Evolutionary conservation across 2,113 vertebrate genomes (phyloP), one percentile per base, ranked within the genome.

Genomic region (Erpornis zantholeuca): DNA sequence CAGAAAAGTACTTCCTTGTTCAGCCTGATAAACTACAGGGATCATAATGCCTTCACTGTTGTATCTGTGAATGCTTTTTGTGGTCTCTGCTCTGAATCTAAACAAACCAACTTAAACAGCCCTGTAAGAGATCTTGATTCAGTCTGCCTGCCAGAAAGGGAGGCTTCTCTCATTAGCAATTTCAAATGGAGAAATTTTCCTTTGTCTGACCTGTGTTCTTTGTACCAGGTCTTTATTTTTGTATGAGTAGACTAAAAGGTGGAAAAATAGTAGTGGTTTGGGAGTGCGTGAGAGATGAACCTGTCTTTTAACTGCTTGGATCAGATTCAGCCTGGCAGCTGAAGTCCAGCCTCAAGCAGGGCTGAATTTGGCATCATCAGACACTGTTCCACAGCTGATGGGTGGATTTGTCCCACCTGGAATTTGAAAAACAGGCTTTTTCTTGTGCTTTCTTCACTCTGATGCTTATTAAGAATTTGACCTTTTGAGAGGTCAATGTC

Each of bases 401-500:
- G 25, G 14, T 81, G 68, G 36, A 64, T 93, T 95, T 83, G 47
- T 86, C 85, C 79, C 0, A 3, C 24, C 79, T 81, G 94, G 94
- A 94, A 94, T 97, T 81, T 78, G 52, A 78, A 56, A 81, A 90
- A 63, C 68, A 63, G 68, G 85, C 93, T 83, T 31, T 66, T 95
- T 93, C 90, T 92, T 88, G 82, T 86, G 64, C 82, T 78, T 92
- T 93, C 75, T 86, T 81, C 94, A 88, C 93, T 87, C 96, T 90
- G 72, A 35, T 96, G 94, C 95, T 96, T 75, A 94, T 78, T 94
- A 90, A 96, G 93, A 95, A 96, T 97, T 93, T 94, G 92, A 96
- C 93, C 93, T 96, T 86, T 92, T 40, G 40, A 72, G 52, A 90
- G 90, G 90, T 94, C 91, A 88, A 64, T 75, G 49, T 95, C 64